These are phyloP conservation scores for Sipha flava DNA, from an alignment of 1,140 invertebrate species.

Conservation along the genomic window DNA sequence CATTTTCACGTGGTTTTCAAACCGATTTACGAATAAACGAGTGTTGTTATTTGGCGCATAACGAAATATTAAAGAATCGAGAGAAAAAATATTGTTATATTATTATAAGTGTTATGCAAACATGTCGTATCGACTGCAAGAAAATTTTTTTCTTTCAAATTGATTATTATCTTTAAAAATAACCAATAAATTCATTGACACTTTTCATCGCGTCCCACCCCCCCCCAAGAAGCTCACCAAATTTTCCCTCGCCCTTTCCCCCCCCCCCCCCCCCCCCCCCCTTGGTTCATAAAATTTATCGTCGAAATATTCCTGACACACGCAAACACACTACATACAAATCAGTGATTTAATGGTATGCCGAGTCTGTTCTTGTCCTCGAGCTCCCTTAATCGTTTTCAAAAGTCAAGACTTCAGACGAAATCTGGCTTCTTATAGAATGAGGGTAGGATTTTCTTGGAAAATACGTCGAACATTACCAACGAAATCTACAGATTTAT, in stretches of 20 bases:
- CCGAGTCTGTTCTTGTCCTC: background rate
- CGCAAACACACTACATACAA: background rate
- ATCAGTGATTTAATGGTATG: slow-evolving; percentile 18
- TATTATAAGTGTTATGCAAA: too few species aligned
- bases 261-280: too few species aligned
- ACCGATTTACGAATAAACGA: too few species aligned
- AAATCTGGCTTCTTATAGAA: background rate
- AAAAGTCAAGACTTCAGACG: background rate
- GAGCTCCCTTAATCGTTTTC: background rate
- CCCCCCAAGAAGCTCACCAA: background rate
- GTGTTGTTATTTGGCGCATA: too few species aligned
- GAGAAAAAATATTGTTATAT: too few species aligned
- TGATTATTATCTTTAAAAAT: background rate
- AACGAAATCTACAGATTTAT: background rate
- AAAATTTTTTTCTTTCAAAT: background rate
- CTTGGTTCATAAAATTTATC: background rate
- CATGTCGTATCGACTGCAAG: background rate
- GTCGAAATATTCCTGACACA: background rate
- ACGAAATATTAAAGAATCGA: too few species aligned
- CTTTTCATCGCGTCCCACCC: background rate
- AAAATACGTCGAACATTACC: slow-evolving; percentile 5
- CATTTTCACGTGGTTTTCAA: too few species aligned
- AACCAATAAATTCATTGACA: background rate
- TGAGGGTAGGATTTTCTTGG: background rate
- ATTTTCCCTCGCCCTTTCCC: background rate